Conservation (phyloP, 2,888 invertebrate species). For the Trichogramma dendrolimi region DNA sequence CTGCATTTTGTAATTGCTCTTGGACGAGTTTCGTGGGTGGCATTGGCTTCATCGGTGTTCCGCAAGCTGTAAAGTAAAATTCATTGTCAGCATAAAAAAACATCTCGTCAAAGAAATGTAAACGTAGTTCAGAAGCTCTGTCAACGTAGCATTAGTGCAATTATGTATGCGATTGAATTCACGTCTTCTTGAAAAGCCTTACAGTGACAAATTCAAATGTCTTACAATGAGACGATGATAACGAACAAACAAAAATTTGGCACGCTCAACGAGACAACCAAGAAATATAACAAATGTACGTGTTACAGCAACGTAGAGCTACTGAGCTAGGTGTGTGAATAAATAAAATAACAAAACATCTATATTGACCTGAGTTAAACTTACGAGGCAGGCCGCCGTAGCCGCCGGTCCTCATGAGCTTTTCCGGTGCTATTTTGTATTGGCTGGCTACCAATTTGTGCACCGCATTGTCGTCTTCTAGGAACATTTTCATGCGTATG, state of each 20-base stretch:
- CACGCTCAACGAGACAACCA: too few relatives aligned
- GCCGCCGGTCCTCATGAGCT: conserved; percentile 92
- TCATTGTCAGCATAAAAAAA: conserved; percentile 20
- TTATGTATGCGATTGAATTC: too few relatives aligned
- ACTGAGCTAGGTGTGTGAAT: conserved; percentile 34
- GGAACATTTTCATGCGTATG: conserved; percentile 96
- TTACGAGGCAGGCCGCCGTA: conserved; percentile 82
- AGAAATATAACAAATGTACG: too few relatives aligned
- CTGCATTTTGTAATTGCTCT: conserved; percentile 49
- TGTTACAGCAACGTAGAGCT: conserved; percentile 28
- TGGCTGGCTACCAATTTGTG: conserved; percentile 94
- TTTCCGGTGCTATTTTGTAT: conserved; percentile 97
- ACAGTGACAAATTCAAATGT: too few relatives aligned
- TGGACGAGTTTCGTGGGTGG: conserved; percentile 73
- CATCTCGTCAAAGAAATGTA: neutral
- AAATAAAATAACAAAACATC: conserved; percentile 50
- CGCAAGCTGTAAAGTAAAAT: conserved; percentile 56
- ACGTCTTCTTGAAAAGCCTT: too few relatives aligned
- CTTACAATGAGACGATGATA: too few relatives aligned
- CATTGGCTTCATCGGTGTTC: conserved; percentile 66
- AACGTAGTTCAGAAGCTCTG: conserved; percentile 33
- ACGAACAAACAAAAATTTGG: too few relatives aligned
- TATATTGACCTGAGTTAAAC: conserved; percentile 55
- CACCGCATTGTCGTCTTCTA: conserved; percentile 92
- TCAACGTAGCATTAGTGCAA: neutral